Evolutionary conservation across 2,797 vertebrate genomes (phyloP), one percentile per base, ranked within the genome.

Genomic region (Pterois miles): DNA sequence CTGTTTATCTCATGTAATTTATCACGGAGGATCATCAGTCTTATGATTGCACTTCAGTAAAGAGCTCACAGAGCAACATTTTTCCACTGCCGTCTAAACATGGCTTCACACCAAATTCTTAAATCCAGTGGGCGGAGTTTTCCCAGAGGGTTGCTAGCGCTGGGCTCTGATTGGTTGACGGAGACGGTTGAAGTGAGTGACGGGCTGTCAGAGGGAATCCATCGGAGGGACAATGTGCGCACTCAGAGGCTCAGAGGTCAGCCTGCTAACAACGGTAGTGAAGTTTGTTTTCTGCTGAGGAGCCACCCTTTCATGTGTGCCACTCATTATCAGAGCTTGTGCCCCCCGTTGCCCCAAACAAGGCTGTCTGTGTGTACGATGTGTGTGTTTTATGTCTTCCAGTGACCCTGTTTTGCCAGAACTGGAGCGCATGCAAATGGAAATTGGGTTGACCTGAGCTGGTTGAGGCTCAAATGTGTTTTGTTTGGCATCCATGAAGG

Each of bases 251-350:
- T 81, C 85, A 81, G 80, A 73, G 91, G 90, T 94, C 92, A 91
- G 72, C 78, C 91, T 1, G 78, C 86, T 91, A 94, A 93, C 90
- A 92, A 92, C 92, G 81, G 83, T 71, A 74, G 81, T 75, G 76
- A 82, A 86, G 87, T 93, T 93, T 92, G 80, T 86, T 90, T 91
- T 91, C 82, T 87, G 59, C 63, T 73, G 83, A 92, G 81, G 84
- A 85, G 82, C 85, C 74, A 60, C 74, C 80, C 80, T 93, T 95
- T 94, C 88, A 94, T 94, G 89, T 92, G 73, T 86, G 84, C 86
- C 83, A 87, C 88, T 93, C 87, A 94, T 93, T 94, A 94, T 70
- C 76, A 80, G 83, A 71, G 84, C 78, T 80, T 33, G 70, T 74
- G 36, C 76, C 89, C 83, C 92, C 78, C 56, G 31, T 89, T 73